Evolutionary conservation across 2,797 vertebrate genomes (phyloP), one percentile per base, ranked within the genome.

Genomic region (Glossophaga mutica): DNA sequence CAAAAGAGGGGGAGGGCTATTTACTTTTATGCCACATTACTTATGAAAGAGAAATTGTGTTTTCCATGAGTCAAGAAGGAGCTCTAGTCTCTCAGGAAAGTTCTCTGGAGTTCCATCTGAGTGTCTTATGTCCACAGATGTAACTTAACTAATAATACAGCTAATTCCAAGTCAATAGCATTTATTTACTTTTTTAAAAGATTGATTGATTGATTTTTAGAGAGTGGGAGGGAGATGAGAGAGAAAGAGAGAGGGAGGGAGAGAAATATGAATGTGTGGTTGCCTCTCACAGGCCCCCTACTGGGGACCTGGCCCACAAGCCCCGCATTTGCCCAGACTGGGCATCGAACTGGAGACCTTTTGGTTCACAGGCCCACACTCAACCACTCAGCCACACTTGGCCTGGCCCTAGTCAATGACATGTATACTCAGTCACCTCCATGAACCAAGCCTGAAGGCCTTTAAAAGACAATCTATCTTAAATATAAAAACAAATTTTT

Each of bases 401-500:
- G 22, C 22, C 26, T 12, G 26, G 24, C 26, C 26, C 57, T 62
- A 62, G 57, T 62, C 57, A 14, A 62, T 62, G 14, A 26, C 26
- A 62, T 62, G 37, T 0, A 95, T 92, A 94, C 73, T 55, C 32
- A 96, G 98, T 92, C 96, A 97, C 96, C 98, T 98, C 98, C 98
- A 96, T 98, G 98, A 99, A 98, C 98, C 98, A 98, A 99, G 98
- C 98, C 98, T 10, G 99, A 99, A 99, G 98, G 98, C 98, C 99
- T 98, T 98, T 97, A 97, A 99, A 97, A 99, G 98, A 98, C 98
- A 98, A 98, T 98, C 98, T 98, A 98, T 98, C 98, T 99, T 98
- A 98, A 99, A 98, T 99, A 99, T 97, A 99, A 99, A 99, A 99
- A 99, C 98, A 99, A 98, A 98, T 98, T 98, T 98, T 98, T 98